Evolutionary conservation across 1,140 invertebrate genomes (phyloP).

Genomic region (Acromyrmex echinatior): DNA sequence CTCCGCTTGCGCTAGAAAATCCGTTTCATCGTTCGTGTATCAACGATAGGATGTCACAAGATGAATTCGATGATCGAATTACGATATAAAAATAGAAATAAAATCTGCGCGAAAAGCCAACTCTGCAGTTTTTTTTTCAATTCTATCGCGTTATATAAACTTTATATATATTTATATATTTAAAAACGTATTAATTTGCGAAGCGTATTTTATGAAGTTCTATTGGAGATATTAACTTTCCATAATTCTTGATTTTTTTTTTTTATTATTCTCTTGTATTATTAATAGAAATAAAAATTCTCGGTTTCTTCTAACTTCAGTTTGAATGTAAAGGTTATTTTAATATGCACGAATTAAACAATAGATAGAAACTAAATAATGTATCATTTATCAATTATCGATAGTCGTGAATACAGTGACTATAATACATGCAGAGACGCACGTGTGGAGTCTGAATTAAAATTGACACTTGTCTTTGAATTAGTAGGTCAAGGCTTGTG

Average conservation of each 20-base stretch:
- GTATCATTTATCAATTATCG: constrained; percentile 46
- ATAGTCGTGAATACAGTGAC: constrained; percentile 2
- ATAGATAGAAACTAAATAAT: constrained; percentile 47
- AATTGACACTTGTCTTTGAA: constrained; percentile 61
- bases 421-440: constrained; percentile 22
- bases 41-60: neutral
- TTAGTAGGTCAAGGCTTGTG: constrained; percentile 66
- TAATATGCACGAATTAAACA: constrained; percentile 11
- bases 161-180: neutral
- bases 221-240: neutral
- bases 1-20: constrained; percentile 35
- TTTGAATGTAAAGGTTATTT: constrained; percentile 20
- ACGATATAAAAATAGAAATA: neutral
- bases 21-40: constrained; percentile 25
- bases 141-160: neutral
- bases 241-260: neutral
- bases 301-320: neutral
- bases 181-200: neutral
- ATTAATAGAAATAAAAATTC: constrained; percentile 9
- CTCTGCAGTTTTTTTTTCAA: neutral
- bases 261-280: neutral
- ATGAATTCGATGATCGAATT: constrained; percentile 9
- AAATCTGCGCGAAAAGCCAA: neutral
- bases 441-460: constrained; percentile 53
- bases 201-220: neutral